Conservation (phyloP, 2,797 vertebrate genomes). For the Typhlichthys subterraneus region DNA sequence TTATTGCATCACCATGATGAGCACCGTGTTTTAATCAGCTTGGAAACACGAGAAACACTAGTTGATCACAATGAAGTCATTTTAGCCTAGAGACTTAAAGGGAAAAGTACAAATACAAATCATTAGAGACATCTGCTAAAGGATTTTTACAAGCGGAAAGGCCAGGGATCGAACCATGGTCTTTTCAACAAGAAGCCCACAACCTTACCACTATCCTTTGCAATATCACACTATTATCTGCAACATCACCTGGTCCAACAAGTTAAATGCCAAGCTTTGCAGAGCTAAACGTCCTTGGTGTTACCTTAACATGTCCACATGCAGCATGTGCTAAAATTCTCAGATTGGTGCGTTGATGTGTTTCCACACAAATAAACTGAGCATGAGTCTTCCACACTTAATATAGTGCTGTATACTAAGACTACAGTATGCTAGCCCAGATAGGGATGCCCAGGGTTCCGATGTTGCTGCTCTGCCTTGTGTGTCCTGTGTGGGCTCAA, state of each 20-base stretch:
- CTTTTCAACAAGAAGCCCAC: no score
- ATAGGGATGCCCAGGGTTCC: background rate
- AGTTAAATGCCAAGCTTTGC: background rate
- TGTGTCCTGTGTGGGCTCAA: slow-evolving; percentile 19
- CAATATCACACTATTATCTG: no score
- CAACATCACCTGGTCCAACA: background rate
- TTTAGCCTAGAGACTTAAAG: no score
- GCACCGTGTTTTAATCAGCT: no score
- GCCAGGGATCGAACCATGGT: no score
- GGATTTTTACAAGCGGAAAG: no score
- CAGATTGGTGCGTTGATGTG: background rate
- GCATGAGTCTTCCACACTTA: background rate
- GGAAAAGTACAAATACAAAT: no score
- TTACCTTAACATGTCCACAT: background rate
- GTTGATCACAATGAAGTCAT: no score
- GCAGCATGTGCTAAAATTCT: slow-evolving; percentile 13
- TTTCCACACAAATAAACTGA: background rate
- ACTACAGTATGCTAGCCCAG: background rate
- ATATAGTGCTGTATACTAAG: background rate
- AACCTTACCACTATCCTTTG: no score
- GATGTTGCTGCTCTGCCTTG: slow-evolving; percentile 3
- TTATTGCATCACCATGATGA: no score
- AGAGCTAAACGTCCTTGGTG: slow-evolving; percentile 6
- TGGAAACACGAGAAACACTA: no score
- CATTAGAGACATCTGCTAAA: no score